Evolutionary conservation across 2,888 invertebrate genomes (phyloP).

Genomic region (Scaptomyza cyrtandrae): DNA sequence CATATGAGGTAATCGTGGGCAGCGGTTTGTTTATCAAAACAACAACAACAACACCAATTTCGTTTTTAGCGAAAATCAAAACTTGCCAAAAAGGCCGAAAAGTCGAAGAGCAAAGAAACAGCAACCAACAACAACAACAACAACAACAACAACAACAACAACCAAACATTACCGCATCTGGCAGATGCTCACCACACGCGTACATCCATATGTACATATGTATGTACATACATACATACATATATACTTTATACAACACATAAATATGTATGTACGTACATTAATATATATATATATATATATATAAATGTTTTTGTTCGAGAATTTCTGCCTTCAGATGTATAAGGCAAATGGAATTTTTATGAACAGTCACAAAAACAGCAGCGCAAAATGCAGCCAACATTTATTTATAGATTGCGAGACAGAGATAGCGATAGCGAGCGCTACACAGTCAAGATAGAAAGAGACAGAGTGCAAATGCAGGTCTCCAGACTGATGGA

Average conservation of each 20-base stretch:
- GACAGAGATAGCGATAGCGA: conserved; percentile 37
- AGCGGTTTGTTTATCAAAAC: conserved; percentile 55
- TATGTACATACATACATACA: background rate
- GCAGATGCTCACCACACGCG: conserved; percentile 28
- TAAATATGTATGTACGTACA: background rate
- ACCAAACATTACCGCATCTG: conserved; percentile 68
- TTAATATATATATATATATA: conserved; percentile 12
- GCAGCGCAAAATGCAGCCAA: conserved; percentile 63
- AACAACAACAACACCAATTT: conserved; percentile 36
- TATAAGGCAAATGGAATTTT: conserved; percentile 67
- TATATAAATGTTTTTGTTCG: conserved; percentile 31
- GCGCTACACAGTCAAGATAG: background rate
- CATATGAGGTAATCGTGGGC: conserved; percentile 63
- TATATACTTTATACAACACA: conserved; percentile 8
- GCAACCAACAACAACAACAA: conserved; percentile 4
- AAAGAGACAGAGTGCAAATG: conserved; percentile 24
- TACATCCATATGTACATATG: background rate
- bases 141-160: conserved; percentile 12
- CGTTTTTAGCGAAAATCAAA: conserved; percentile 39
- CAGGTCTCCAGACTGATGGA: conserved; percentile 14
- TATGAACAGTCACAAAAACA: conserved; percentile 59
- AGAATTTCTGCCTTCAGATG: conserved; percentile 45
- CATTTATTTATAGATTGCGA: conserved; percentile 68
- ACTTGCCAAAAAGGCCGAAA: conserved; percentile 42
- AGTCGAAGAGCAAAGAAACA: conserved; percentile 28